phyloP scores from a whole-genome alignment of 1,140 invertebrate species.

The Drosophila azteca region DNA sequence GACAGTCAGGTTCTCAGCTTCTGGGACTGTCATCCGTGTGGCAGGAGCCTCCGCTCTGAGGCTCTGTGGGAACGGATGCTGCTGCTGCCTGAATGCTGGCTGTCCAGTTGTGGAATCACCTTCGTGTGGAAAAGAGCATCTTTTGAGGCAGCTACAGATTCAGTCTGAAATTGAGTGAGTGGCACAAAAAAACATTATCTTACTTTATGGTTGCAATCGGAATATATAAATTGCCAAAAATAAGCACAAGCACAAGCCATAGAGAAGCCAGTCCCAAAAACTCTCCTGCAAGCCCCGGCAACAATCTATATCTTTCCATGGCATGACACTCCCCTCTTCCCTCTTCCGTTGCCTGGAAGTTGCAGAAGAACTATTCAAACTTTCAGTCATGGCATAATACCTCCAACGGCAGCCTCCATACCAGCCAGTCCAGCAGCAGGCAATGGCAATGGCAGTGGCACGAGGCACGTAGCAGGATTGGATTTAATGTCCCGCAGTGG shows the following conservation, averaged over 20 bases:
- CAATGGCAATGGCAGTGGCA: conserved; percentile 34
- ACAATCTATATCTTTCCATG: conserved; percentile 32
- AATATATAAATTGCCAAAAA: conserved; percentile 55
- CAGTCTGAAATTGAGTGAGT: conserved; percentile 24
- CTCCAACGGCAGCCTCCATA: conserved; percentile 64
- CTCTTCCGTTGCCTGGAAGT: conserved; percentile 12
- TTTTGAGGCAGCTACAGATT: conserved; percentile 12
- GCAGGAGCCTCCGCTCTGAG: conserved; percentile 6
- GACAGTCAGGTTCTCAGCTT: conserved; percentile 54
- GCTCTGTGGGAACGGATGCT: conserved; percentile 65
- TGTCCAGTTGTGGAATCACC: conserved; percentile 62
- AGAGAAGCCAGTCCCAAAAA: conserved; percentile 41
- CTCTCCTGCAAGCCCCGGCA: conserved; percentile 42
- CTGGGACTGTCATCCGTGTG: not conserved
- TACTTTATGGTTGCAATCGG: conserved; percentile 39
- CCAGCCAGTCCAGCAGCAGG: conserved; percentile 33
- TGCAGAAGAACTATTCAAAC: conserved; percentile 77
- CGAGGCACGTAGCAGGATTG: conserved; percentile 74
- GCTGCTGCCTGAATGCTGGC: conserved; percentile 6
- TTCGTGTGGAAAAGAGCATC: conserved; percentile 59
- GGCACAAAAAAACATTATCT: conserved; percentile 37
- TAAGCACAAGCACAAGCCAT: conserved; percentile 50
- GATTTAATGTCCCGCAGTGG: conserved; percentile 81
- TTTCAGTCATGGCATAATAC: conserved; percentile 79
- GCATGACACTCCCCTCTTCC: not conserved